Conservation (phyloP, 2,113 vertebrate species). For the Arothron firmamentum region DNA sequence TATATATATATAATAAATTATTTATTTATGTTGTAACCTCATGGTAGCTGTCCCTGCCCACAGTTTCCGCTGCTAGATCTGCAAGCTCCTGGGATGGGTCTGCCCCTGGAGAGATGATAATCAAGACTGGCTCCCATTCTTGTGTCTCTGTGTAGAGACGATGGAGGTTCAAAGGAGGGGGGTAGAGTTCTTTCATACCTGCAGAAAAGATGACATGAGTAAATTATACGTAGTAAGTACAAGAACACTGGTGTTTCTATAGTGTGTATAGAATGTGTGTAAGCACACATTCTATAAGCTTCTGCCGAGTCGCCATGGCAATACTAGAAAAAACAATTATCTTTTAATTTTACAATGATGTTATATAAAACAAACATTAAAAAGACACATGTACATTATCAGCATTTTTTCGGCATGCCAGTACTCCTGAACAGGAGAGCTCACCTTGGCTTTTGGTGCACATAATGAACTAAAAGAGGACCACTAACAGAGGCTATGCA, state of each 20-base stretch:
- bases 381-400: slow-evolving; percentile 40
- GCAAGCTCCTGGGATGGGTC: slow-evolving; percentile 96
- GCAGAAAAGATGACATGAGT: slow-evolving; percentile 10
- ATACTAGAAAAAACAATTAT: slow-evolving; percentile 49
- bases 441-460: slow-evolving; percentile 57
- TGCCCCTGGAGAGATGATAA: slow-evolving; percentile 95
- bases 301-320: slow-evolving; percentile 46
- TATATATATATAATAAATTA: too few species aligned
- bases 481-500: slow-evolving; percentile 1
- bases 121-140: slow-evolving; percentile 89
- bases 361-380: slow-evolving; percentile 18
- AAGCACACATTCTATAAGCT: too few species aligned
- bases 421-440: slow-evolving; percentile 42
- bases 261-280: too few species aligned
- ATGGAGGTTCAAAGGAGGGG: slow-evolving; percentile 86
- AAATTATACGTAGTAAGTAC: not conserved
- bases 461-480: slow-evolving; percentile 9
- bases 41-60: slow-evolving; percentile 84
- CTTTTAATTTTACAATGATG: not conserved
- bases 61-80: slow-evolving; percentile 84
- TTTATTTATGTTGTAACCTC: slow-evolving; percentile 79
- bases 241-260: too few species aligned
- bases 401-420: slow-evolving; percentile 46
- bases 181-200: slow-evolving; percentile 92
- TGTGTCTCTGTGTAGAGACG: slow-evolving; percentile 87